Evolutionary conservation across 1,140 invertebrate species (phyloP).

Genomic region (Drosophila tristis): DNA sequence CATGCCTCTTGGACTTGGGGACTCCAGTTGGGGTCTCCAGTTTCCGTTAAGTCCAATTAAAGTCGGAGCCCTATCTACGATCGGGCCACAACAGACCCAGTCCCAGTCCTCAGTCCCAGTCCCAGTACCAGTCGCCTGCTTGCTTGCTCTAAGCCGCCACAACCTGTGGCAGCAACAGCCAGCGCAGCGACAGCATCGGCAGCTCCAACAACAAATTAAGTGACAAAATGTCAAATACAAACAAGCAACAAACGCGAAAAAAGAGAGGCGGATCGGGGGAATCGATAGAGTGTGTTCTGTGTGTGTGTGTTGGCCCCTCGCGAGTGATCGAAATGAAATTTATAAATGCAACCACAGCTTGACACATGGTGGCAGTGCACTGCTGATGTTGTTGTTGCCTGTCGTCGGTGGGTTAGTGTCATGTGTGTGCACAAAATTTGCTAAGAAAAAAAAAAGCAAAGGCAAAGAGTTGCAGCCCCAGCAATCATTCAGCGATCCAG

Average conservation of each 20-base stretch:
- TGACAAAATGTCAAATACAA: conserved; percentile 81
- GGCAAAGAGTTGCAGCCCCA: conserved; percentile 45
- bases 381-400: conserved; percentile 47
- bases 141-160: conserved; percentile 10
- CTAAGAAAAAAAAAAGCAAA: neutral
- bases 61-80: conserved; percentile 65
- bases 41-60: conserved; percentile 79
- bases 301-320: conserved; percentile 2
- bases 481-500: conserved; percentile 64
- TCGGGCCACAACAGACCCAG: conserved; percentile 36
- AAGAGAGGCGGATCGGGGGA: conserved; percentile 1
- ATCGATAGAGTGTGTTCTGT: neutral
- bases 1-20: conserved; percentile 43
- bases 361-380: conserved; percentile 61
- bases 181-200: conserved; percentile 33
- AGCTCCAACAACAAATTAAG: conserved; percentile 72
- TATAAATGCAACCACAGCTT: conserved; percentile 63
- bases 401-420: conserved; percentile 44
- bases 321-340: conserved; percentile 63
- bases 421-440: conserved; percentile 74
- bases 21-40: conserved; percentile 29
- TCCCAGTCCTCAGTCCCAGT: no score
- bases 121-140: neutral
- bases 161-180: conserved; percentile 39
- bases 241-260: conserved; percentile 33